Evolutionary conservation across 2,797 vertebrate species (phyloP).

Genomic region (Gobionotothen gibberifrons): DNA sequence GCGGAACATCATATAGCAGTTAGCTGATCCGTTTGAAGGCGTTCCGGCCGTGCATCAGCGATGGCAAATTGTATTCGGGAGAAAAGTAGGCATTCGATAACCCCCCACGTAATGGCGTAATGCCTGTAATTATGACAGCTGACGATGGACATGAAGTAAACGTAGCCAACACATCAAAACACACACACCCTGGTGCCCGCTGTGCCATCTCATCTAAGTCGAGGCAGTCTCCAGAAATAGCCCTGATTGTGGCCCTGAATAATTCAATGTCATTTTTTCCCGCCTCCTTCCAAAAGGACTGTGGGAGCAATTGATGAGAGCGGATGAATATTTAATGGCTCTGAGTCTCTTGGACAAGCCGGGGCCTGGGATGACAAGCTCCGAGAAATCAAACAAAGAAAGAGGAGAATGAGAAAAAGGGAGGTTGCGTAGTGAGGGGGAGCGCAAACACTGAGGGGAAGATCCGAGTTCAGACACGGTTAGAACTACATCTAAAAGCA

Average conservation of each 20-base stretch:
- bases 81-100: constrained; percentile 62
- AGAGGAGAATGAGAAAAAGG: constrained; percentile 57
- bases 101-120: constrained; percentile 65
- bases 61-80: constrained; percentile 55
- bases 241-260: constrained; percentile 79
- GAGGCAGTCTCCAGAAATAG: constrained; percentile 74
- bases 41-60: constrained; percentile 34
- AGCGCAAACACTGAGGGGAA: constrained; percentile 50
- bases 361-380: constrained; percentile 70
- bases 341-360: constrained; percentile 77
- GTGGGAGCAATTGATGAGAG: constrained; percentile 78
- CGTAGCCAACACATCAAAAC: constrained; percentile 68
- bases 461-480: constrained; percentile 46
- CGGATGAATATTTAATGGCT: constrained; percentile 83
- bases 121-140: constrained; percentile 68
- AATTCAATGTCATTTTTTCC: constrained; percentile 79
- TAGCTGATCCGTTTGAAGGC: constrained; percentile 51
- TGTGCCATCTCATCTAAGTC: constrained; percentile 64
- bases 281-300: constrained; percentile 67
- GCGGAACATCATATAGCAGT: constrained; percentile 45
- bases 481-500: constrained; percentile 27
- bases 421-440: constrained; percentile 58
- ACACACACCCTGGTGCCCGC: constrained; percentile 65
- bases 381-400: constrained; percentile 69
- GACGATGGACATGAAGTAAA: constrained; percentile 66